Evolutionary conservation across 2,888 invertebrate species (phyloP).

Genomic region (Proisotoma minuta): DNA sequence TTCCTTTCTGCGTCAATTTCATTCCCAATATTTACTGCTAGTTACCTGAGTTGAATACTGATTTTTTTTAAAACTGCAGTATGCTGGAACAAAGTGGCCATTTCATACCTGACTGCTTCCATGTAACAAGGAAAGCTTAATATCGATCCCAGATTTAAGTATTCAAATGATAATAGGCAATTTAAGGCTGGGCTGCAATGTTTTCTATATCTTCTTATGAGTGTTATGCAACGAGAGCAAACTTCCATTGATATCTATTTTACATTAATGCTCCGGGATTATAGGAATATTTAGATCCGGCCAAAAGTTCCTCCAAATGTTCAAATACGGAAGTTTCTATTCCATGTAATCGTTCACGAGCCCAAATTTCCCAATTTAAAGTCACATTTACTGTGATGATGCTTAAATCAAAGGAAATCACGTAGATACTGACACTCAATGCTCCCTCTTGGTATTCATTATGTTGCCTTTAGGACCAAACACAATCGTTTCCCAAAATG

Average conservation of each 20-base stretch:
- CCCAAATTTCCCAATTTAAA: conserved; percentile 10
- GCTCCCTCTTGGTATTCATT: conserved; percentile 11
- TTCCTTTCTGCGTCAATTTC: too few relatives aligned
- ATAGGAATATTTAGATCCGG: not conserved
- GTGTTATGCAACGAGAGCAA: not conserved
- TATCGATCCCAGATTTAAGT: too few relatives aligned
- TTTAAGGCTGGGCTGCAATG: too few relatives aligned
- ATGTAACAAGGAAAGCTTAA: too few relatives aligned
- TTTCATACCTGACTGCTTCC: too few relatives aligned
- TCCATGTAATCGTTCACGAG: not conserved
- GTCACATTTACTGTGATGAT: conserved; percentile 10
- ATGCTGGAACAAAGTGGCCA: too few relatives aligned
- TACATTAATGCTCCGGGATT: not conserved
- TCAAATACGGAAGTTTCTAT: not conserved
- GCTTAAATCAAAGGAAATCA: conserved; percentile 13
- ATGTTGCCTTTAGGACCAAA: not conserved
- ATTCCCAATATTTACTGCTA: too few relatives aligned
- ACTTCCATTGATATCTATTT: not conserved
- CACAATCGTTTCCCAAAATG: too few relatives aligned
- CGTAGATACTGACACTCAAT: conserved; percentile 8
- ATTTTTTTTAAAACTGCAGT: too few relatives aligned
- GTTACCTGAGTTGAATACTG: too few relatives aligned
- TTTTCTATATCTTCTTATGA: too few relatives aligned
- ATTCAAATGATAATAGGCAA: too few relatives aligned
- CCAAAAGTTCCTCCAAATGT: not conserved